Evolutionary conservation across 1,140 invertebrate species (phyloP).

Genomic region (Eriocheir sinensis): DNA sequence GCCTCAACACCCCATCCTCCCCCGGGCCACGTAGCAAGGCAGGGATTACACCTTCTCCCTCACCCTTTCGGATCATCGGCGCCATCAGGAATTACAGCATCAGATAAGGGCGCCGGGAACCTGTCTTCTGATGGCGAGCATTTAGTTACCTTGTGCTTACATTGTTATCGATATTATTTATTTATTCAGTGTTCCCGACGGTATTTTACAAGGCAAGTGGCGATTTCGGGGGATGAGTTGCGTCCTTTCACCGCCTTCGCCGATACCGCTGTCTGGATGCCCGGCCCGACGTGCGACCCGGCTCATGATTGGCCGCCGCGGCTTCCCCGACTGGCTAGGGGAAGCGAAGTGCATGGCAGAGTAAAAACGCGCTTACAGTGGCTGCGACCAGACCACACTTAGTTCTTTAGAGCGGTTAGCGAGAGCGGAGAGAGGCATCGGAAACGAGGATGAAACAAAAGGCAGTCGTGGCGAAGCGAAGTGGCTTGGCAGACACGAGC

Average conservation of each 20-base stretch:
- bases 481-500: too few species aligned
- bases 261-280: background rate
- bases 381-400: too few species aligned
- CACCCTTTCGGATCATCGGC: background rate
- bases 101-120: background rate
- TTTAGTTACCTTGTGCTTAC: background rate
- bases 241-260: background rate
- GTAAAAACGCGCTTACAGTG: too few species aligned
- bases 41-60: background rate
- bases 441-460: too few species aligned
- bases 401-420: too few species aligned
- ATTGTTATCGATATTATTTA: background rate
- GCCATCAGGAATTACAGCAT: background rate
- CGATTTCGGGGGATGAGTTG: background rate
- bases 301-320: too few species aligned
- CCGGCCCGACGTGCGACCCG: too few species aligned
- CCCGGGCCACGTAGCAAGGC: background rate
- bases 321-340: background rate
- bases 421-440: too few species aligned
- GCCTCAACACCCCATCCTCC: background rate
- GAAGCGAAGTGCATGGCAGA: too few species aligned
- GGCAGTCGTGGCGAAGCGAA: too few species aligned
- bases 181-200: background rate
- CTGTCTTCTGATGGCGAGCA: background rate
- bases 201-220: background rate